These are phyloP conservation scores for Helogale parvula DNA, from an alignment of 2,113 vertebrate species.

Conservation along the genomic window DNA sequence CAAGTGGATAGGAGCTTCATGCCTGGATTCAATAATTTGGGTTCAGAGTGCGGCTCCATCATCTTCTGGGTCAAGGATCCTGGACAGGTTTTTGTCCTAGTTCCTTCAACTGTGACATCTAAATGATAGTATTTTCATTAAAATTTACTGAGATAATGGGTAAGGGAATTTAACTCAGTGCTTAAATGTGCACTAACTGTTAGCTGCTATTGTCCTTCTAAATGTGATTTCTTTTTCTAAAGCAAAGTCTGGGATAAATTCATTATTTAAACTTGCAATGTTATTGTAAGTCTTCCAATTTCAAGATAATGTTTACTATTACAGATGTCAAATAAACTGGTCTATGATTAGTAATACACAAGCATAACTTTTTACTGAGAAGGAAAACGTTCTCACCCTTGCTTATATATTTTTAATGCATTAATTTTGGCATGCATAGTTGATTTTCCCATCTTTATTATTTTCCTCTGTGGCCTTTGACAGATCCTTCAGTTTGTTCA, in stretches of 20 bases:
- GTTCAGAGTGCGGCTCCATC: not conserved
- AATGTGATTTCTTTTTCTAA: constrained; percentile 37
- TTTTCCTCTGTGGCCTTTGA: constrained; percentile 41
- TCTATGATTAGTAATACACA: constrained; percentile 6
- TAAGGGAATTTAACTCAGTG: not conserved
- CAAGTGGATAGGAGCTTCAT: not conserved
- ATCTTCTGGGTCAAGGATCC: not conserved
- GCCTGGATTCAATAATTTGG: not conserved
- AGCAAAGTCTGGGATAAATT: constrained; percentile 34
- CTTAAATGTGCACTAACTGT: not conserved
- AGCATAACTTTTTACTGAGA: not conserved
- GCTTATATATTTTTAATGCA: not conserved
- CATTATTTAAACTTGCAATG: constrained; percentile 37
- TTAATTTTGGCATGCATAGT: not conserved
- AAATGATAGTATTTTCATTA: not conserved
- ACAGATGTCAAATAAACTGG: not conserved
- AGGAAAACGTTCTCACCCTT: constrained; percentile 21
- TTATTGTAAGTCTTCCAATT: not conserved
- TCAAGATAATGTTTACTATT: constrained; percentile 28
- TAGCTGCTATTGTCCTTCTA: not conserved
- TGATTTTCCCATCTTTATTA: constrained; percentile 15
- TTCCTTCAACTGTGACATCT: not conserved
- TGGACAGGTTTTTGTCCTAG: not conserved
- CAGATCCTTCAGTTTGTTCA: not conserved
- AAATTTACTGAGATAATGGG: not conserved